These are phyloP conservation scores for Arrhopalites spinosus DNA, from an alignment of 2,888 invertebrate genomes.

Conservation along the genomic window DNA sequence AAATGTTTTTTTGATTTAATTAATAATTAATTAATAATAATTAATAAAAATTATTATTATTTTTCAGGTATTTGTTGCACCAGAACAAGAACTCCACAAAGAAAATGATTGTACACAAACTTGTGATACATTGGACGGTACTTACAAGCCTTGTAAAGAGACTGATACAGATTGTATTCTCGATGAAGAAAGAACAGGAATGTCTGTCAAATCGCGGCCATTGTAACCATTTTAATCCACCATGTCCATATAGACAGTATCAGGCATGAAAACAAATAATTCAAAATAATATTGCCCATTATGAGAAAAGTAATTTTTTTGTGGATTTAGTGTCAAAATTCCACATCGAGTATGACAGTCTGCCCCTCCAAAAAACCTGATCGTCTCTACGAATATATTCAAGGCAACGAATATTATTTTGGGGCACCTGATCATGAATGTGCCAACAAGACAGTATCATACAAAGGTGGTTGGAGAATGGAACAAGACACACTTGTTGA, in stretches of 20 bases:
- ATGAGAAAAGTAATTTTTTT: no score
- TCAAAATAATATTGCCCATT: no score
- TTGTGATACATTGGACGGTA: slow-evolving; percentile 37
- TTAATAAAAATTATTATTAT: no score
- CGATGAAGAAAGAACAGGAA: slow-evolving; percentile 34
- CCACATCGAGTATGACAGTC: slow-evolving; percentile 20
- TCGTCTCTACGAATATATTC: slow-evolving; percentile 34
- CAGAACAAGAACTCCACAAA: slow-evolving; percentile 32
- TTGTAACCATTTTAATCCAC: slow-evolving; percentile 35
- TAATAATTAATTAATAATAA: no score
- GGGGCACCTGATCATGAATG: slow-evolving; percentile 20
- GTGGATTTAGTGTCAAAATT: slow-evolving; percentile 39
- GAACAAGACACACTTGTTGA: slow-evolving; percentile 33
- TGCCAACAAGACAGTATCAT: slow-evolving; percentile 9
- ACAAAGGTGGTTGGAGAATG: slow-evolving; percentile 32
- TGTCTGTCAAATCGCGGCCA: no score
- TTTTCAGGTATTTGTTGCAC: slow-evolving; percentile 38
- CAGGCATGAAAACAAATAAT: slow-evolving; percentile 21
- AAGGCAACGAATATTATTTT: slow-evolving; percentile 32
- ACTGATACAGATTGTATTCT: slow-evolving; percentile 36
- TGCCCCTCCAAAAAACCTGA: slow-evolving; percentile 34
- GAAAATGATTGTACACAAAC: slow-evolving; percentile 34
- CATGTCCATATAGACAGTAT: slow-evolving; percentile 32
- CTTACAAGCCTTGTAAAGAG: slow-evolving; percentile 26
- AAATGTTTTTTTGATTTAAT: no score